Evolutionary conservation across 1,140 invertebrate species (phyloP).

Genomic region (Drosophila jambulina): DNA sequence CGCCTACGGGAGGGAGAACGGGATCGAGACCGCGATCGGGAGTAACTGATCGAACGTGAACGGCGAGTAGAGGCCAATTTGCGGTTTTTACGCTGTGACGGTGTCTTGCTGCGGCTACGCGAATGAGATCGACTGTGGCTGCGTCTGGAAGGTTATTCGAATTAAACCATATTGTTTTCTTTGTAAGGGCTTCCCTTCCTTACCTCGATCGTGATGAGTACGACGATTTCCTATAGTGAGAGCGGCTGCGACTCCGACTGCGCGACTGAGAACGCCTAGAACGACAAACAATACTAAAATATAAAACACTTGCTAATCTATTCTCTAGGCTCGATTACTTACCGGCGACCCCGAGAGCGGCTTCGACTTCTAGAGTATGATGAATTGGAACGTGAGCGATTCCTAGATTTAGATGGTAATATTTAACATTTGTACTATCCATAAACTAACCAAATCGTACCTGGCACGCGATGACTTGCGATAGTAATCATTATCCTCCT

Average conservation of each 20-base stretch:
- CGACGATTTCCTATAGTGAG: slow-evolving; percentile 77
- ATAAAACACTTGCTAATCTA: slow-evolving; percentile 30
- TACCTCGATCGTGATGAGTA: slow-evolving; percentile 76
- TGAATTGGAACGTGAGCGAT: slow-evolving; percentile 78
- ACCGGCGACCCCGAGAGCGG: slow-evolving; percentile 82
- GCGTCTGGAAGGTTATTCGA: slow-evolving; percentile 28
- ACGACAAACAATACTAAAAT: slow-evolving; percentile 67
- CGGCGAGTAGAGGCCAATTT: slow-evolving; percentile 81
- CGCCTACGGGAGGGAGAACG: slow-evolving; percentile 74
- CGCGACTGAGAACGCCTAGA: slow-evolving; percentile 71
- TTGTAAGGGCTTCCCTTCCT: too few species aligned
- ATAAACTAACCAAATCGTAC: slow-evolving; percentile 8
- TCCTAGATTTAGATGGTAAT: slow-evolving; percentile 57
- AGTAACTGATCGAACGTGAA: slow-evolving; percentile 79
- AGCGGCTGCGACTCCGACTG: slow-evolving; percentile 71
- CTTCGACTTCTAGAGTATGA: slow-evolving; percentile 84
- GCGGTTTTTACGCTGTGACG: slow-evolving; percentile 63
- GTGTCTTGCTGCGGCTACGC: slow-evolving; percentile 66
- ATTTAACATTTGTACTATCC: neutral
- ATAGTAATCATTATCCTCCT: slow-evolving; percentile 59
- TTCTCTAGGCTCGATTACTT: slow-evolving; percentile 25
- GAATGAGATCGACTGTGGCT: slow-evolving; percentile 68
- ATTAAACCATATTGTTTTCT: neutral
- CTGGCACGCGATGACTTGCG: slow-evolving; percentile 65
- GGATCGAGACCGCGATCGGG: slow-evolving; percentile 85